Percentiles rank a stretch among this genome's conserved stretches.
Conservation (phyloP, 2,888 invertebrate genomes). For the Elmis aenea region DNA sequence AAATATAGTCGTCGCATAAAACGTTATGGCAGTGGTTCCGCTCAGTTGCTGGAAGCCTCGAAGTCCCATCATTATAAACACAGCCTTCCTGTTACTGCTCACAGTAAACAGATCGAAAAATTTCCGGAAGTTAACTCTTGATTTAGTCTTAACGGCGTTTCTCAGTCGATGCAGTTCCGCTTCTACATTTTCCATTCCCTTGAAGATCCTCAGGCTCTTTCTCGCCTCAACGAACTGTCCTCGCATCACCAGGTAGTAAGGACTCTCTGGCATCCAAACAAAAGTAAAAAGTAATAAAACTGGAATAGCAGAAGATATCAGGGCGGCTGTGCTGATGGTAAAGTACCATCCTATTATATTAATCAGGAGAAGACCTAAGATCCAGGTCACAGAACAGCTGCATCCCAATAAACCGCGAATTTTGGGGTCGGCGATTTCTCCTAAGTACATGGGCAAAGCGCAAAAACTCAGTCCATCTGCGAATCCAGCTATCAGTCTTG, state of each 20-base stretch:
- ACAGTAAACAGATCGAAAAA: conserved; percentile 52
- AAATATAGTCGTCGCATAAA: conserved; percentile 59
- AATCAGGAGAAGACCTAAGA: conserved; percentile 56
- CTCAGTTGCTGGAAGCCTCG: conserved; percentile 57
- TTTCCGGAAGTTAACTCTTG: conserved; percentile 43
- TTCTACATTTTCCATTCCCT: conserved; percentile 49
- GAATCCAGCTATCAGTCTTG: conserved; percentile 52
- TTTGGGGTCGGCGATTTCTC: conserved; percentile 55
- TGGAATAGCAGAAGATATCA: conserved; percentile 54
- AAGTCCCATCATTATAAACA: conserved; percentile 56
- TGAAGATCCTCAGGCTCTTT: conserved; percentile 52
- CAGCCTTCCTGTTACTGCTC: conserved; percentile 55
- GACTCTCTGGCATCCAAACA: conserved; percentile 62
- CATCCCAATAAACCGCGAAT: conserved; percentile 58
- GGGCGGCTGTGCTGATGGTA: conserved; percentile 49
- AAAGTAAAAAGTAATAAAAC: conserved; percentile 54
- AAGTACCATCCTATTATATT: conserved; percentile 58
- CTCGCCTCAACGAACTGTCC: conserved; percentile 45
- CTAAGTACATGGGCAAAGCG: conserved; percentile 55
- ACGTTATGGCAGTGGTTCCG: conserved; percentile 54
- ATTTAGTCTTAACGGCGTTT: conserved; percentile 37
- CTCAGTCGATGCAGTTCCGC: conserved; percentile 41
- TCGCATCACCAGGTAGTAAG: conserved; percentile 46
- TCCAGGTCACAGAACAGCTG: conserved; percentile 53
- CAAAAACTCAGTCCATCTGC: conserved; percentile 47